These are phyloP conservation scores for Neoaliturus tenellus DNA, from an alignment of 2,888 invertebrate genomes.

Conservation along the genomic window DNA sequence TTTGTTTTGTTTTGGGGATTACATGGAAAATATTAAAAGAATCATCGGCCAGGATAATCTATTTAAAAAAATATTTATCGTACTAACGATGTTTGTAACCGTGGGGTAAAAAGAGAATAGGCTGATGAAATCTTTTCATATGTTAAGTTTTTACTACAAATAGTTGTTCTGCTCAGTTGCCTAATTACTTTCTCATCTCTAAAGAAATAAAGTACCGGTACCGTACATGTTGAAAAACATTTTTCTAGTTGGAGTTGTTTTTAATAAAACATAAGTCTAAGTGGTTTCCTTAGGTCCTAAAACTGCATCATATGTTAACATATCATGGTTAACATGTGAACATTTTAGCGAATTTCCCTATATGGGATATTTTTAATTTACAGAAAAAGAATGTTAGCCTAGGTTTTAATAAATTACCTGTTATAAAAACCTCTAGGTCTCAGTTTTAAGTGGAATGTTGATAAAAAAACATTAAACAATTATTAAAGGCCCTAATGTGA, in stretches of 20 bases:
- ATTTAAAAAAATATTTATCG: background rate
- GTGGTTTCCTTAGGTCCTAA: no score
- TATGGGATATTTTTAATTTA: no score
- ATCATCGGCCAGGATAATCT: background rate
- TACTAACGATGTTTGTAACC: background rate
- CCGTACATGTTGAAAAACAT: background rate
- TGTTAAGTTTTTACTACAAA: background rate
- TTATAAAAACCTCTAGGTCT: background rate
- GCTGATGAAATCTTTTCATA: conserved; percentile 19
- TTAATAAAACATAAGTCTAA: no score
- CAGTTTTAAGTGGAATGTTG: conserved; percentile 2
- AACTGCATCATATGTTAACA: no score
- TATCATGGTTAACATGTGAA: no score
- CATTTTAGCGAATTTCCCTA: no score
- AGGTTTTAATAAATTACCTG: no score
- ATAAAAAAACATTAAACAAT: conserved; percentile 39
- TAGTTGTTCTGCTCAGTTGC: no score
- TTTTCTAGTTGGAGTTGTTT: background rate
- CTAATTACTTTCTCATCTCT: no score
- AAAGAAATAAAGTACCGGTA: no score
- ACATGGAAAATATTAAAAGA: background rate
- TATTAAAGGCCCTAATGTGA: conserved; percentile 1
- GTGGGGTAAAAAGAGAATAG: conserved; percentile 9
- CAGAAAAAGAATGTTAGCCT: no score
- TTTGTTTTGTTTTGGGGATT: conserved; percentile 6